phyloP scores from a whole-genome alignment of 2,888 invertebrate genomes.

The Aquatica leii region DNA sequence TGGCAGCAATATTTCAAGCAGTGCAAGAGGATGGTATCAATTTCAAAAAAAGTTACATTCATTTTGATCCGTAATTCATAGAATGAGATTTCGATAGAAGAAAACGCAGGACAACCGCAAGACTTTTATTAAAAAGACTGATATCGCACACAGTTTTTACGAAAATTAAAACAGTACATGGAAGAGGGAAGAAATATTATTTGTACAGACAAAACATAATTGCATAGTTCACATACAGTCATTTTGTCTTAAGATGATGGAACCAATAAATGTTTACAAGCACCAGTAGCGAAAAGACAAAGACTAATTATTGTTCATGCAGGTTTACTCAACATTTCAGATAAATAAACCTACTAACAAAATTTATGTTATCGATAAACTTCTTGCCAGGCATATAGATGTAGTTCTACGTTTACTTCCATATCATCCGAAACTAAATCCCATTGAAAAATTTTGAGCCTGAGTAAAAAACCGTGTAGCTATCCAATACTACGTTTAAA shows the following conservation, averaged over 20 bases:
- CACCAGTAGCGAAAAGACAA: not conserved
- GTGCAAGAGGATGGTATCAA: no score
- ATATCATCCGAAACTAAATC: no score
- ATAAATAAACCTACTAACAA: no score
- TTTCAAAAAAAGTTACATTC: not conserved
- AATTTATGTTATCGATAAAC: not conserved
- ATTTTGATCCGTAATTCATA: not conserved
- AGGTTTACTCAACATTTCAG: not conserved
- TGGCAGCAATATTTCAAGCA: not conserved
- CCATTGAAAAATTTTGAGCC: no score
- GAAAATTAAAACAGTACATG: no score
- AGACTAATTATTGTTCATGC: slow-evolving; percentile 1
- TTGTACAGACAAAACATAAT: slow-evolving; percentile 2
- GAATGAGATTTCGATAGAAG: not conserved
- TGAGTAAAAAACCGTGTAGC: no score
- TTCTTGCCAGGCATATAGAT: not conserved
- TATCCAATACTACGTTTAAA: no score
- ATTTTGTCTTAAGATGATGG: not conserved
- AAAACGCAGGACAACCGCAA: not conserved
- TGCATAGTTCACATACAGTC: slow-evolving; percentile 4
- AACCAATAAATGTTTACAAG: no score
- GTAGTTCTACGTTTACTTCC: no score
- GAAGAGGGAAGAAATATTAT: slow-evolving; percentile 1
- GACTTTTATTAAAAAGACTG: not conserved
- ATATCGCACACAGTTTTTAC: not conserved